Evolutionary conservation across 2,113 vertebrate species (phyloP), one percentile per base, ranked within the genome.

Genomic region (Phalacrocorax pelagicus): DNA sequence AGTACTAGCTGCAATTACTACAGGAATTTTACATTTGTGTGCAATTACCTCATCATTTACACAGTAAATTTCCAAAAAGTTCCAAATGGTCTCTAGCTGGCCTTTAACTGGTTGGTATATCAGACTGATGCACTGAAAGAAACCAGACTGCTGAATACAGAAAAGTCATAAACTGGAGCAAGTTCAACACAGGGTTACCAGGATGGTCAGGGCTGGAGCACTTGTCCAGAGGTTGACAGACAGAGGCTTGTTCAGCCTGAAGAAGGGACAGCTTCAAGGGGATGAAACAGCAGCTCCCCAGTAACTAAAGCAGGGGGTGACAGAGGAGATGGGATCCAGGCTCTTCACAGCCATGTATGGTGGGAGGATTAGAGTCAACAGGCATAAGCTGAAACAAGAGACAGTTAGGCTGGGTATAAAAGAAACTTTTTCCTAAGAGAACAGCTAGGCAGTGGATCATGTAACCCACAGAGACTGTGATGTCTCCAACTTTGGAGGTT

Each of bases 261-360:
- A 72, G 52, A 75, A 72, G 5, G 46, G 14, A 20, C 2, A 75
- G 14, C 14, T 79, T 69, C 19, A 54, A 65, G 5, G 2, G 8
- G 1, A 27, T 22, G 14, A 71, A 54, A 54, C 5, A 71, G 12
- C 55, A 29, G 6, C 13, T 55, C 26, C 11, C 30, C 22, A 38
- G 13, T 36, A 57, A n/a, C 20, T 44, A 12, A 20, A 29, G 11
- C 2, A 46, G 52, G 11, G 6, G 5, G 5, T 49, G 20, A 49
- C 0, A 46, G 15, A 72, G 8, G 9, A 66, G 27, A 13, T 4
- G 3, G 20, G 20, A 59, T 54, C 32, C 62, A 51, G 20, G 30
- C 3, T 61, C 4, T 81, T 83, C 0, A 0, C 3, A 72, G 17
- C 19, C 16, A 18, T 20, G 2, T 9, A 17, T 32, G 2, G 8